Conservation (phyloP, 2,113 vertebrate species). For the Monarcha castaneiventris region DNA sequence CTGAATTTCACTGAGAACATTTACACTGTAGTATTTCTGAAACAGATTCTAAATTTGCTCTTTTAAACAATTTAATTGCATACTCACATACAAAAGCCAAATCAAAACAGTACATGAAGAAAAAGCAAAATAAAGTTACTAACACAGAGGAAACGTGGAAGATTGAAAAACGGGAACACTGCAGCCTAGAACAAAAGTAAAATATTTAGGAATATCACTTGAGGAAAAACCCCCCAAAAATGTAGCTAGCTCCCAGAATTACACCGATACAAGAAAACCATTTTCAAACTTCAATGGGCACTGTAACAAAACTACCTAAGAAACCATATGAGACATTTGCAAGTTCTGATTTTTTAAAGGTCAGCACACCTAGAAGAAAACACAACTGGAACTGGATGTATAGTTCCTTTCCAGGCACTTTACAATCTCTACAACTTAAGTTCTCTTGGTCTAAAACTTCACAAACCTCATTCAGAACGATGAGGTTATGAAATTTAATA, state of each 20-base stretch:
- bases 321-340: not conserved
- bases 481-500: not conserved
- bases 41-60: not conserved
- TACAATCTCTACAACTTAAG: not conserved
- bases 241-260: not conserved
- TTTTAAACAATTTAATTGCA: not conserved
- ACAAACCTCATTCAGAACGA: not conserved
- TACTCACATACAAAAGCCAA: not conserved
- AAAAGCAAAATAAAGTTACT: not conserved
- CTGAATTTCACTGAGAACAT: not conserved
- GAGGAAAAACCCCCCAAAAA: not conserved
- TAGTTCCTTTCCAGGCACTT: not conserved
- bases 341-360: not conserved
- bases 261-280: not conserved
- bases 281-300: not conserved
- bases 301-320: not conserved
- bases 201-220: not conserved
- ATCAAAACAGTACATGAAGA: not conserved
- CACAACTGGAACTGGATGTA: accelerated
- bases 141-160: not conserved
- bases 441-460: not conserved
- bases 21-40: not conserved
- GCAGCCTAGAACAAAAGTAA: not conserved
- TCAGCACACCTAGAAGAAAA: not conserved
- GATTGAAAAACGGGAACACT: not conserved